A percentile compares a stretch with the other conserved stretches of the same genome.
Conservation (phyloP, 2,113 vertebrate genomes). For the Rhabdornis inornatus region DNA sequence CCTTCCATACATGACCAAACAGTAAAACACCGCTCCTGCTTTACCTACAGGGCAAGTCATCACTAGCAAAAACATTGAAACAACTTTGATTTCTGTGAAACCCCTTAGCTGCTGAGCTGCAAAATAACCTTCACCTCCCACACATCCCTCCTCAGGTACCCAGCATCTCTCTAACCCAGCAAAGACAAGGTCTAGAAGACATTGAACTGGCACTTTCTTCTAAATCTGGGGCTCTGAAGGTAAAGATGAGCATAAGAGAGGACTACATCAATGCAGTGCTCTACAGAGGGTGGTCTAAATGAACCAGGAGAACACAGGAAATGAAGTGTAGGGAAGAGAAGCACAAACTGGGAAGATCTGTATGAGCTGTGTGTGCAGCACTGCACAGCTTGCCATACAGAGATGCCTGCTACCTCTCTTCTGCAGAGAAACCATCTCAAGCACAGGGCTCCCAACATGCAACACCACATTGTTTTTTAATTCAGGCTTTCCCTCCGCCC, state of each 20-base stretch:
- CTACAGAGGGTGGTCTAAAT: not conserved
- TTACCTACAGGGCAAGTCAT: not conserved
- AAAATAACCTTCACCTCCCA: not conserved
- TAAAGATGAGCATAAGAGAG: not conserved
- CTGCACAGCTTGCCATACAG: fast-evolving
- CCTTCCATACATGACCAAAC: not conserved
- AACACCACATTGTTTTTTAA: not conserved
- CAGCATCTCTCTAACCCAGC: not conserved
- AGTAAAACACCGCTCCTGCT: not conserved
- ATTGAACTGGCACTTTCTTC: not conserved
- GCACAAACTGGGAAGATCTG: not conserved
- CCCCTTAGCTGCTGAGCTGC: not conserved
- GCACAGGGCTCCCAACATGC: not conserved
- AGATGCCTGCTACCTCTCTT: not conserved
- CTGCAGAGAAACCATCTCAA: not conserved
- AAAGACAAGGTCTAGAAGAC: not conserved
- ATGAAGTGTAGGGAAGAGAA: not conserved
- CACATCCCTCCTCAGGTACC: not conserved
- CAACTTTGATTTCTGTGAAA: not conserved
- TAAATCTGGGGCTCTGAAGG: not conserved
- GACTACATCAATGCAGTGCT: not conserved
- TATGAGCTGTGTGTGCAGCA: fast-evolving
- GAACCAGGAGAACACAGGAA: not conserved
- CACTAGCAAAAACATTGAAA: not conserved
- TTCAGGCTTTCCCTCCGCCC: not conserved